Conservation (phyloP, 1,140 invertebrate genomes). For the Macrobrachium nipponense region DNA sequence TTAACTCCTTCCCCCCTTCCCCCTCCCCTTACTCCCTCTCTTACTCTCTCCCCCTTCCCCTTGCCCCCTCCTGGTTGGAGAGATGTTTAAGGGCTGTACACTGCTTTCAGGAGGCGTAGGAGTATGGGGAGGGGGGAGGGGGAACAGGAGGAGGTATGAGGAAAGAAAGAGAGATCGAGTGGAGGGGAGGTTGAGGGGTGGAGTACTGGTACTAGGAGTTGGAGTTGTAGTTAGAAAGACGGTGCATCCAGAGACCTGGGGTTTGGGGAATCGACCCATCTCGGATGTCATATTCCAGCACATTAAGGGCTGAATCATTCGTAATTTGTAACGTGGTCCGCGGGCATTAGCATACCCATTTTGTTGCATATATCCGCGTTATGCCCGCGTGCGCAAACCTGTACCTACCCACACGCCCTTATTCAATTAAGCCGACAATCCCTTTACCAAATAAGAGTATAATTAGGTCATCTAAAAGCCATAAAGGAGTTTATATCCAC, state of each 20-base stretch:
- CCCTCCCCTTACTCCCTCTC: neutral
- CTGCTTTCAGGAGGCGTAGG: too few relatives aligned
- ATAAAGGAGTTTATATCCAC: conserved; percentile 62
- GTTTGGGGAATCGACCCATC: neutral
- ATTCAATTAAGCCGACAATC: conserved; percentile 63
- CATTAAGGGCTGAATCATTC: conserved; percentile 49
- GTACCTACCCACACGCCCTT: conserved; percentile 61
- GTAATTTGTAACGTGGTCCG: conserved; percentile 59
- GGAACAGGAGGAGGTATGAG: too few relatives aligned
- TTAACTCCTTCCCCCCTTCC: too few relatives aligned
- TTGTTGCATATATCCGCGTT: conserved; percentile 54
- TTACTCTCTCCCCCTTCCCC: neutral
- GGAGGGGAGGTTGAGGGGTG: too few relatives aligned
- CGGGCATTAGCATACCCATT: conserved; percentile 57
- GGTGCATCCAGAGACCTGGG: too few relatives aligned
- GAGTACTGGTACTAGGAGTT: too few relatives aligned
- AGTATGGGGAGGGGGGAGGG: too few relatives aligned
- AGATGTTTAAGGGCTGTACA: too few relatives aligned
- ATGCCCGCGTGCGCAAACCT: conserved; percentile 52
- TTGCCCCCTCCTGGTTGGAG: neutral
- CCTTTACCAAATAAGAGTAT: conserved; percentile 61
- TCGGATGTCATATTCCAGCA: conserved; percentile 39
- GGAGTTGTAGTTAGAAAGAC: too few relatives aligned
- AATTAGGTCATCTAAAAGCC: conserved; percentile 64
- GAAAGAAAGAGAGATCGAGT: too few relatives aligned